These are phyloP conservation scores for cattle (Bos taurus) DNA, from an alignment of 2,113 vertebrate genomes.

Conservation along the genomic window DNA sequence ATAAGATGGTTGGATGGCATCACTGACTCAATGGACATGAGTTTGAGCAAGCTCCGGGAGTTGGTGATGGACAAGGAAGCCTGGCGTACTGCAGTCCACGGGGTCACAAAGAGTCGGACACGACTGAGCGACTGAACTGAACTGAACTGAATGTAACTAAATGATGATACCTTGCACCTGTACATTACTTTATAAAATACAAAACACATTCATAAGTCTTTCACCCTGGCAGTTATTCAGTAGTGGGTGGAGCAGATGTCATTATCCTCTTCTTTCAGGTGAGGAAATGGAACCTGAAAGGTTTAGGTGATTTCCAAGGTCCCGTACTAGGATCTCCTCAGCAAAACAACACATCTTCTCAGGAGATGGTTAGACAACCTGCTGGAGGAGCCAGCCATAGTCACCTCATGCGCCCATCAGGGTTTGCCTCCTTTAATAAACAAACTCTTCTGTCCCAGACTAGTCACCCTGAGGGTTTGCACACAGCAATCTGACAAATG, in stretches of 20 bases:
- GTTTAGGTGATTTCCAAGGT: background rate
- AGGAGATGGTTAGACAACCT: background rate
- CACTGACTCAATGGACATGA: background rate
- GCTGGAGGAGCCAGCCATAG: background rate
- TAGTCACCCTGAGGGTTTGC: background rate
- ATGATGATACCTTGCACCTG: background rate
- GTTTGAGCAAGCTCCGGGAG: background rate
- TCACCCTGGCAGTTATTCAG: background rate
- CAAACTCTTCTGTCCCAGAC: background rate
- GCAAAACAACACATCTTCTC: background rate
- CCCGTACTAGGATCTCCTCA: background rate
- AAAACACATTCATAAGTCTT: background rate
- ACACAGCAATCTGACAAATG: constrained; percentile 8
- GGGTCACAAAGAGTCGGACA: background rate
- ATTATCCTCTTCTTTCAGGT: constrained; percentile 16
- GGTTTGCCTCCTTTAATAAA: background rate
- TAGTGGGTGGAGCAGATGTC: background rate
- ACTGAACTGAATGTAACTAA: constrained; percentile 10
- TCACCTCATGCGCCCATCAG: background rate
- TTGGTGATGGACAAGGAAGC: background rate
- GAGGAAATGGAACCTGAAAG: background rate
- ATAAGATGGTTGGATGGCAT: background rate
- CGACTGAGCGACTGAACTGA: background rate
- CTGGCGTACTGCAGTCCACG: background rate
- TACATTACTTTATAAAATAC: constrained; percentile 28